Conservation (phyloP, 2,113 vertebrate species). For the Morone chrysops region DNA sequence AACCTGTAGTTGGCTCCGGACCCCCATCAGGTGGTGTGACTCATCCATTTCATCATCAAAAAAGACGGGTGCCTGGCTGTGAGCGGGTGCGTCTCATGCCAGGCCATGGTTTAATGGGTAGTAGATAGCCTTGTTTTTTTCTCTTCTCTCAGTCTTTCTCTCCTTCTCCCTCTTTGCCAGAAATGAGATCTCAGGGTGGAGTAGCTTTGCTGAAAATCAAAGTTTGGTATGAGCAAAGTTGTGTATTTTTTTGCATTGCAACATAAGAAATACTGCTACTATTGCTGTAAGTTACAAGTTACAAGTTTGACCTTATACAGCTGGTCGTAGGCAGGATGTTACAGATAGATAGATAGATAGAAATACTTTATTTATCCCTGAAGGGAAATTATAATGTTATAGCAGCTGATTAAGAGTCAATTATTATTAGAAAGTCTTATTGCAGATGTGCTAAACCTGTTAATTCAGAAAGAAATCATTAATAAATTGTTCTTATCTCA, state of each 20-base stretch:
- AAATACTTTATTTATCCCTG: too few species aligned
- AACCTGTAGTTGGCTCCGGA: constrained; percentile 24
- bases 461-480: not conserved
- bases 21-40: constrained; percentile 50
- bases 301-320: constrained; percentile 29
- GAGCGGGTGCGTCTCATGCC: constrained; percentile 19
- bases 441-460: not conserved
- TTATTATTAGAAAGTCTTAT: too few species aligned
- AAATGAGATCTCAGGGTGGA: constrained; percentile 34
- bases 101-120: constrained; percentile 21
- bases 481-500: not conserved
- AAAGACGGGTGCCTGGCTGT: constrained; percentile 18
- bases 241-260: not conserved
- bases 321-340: not conserved
- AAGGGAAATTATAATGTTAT: too few species aligned
- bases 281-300: not conserved
- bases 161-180: constrained; percentile 5
- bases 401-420: too few species aligned
- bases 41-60: constrained; percentile 52
- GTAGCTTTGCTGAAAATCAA: constrained; percentile 13
- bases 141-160: not conserved
- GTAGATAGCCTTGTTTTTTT: constrained; percentile 9
- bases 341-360: too few species aligned
- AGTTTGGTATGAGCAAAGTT: not conserved
- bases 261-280: not conserved